Evolutionary conservation across 2,113 vertebrate species (phyloP), one percentile per base, ranked within the genome.

Genomic region (Urocitellus parryii): DNA sequence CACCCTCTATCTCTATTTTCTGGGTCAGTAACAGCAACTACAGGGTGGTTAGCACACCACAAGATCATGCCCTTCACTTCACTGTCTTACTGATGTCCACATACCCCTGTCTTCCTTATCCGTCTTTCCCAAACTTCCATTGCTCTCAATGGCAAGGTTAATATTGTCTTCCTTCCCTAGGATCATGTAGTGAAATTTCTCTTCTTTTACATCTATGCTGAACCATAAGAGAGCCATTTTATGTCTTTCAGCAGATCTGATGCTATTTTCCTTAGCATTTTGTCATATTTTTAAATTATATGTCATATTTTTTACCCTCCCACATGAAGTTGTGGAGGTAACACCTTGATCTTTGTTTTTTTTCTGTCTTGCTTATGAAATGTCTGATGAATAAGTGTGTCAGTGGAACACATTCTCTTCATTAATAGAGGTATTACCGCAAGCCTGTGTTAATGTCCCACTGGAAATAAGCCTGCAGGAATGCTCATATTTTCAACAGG

Each of bases 401-500:
- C 91, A 65, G 53, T 77, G 91, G 48, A 61, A 48, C 86, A 78
- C 94, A 42, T 81, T 95, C 83, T 94, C 82, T 84, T 97, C 94
- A 95, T 93, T 97, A 97, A 93, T 88, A 84, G 93, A 88, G 37
- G 73, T 34, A 79, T 95, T 91, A 95, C 51, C 20, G 24, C 32
- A 72, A 96, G 74, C 34, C 63, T 24, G 4, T 88, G 53, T 81
- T 97, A 96, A 84, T 45, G 34, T 97, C 95, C 95, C 95, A 27
- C 61, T 96, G 95, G 96, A 97, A 96, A 90, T 76, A 95, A 88
- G 72, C 89, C 87, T 90, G 76, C 79, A 96, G 79, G 87, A 97
- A 90, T 67, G 94, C n/a, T 96, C 80, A 76, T 96, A 90, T 97
- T 97, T 97, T 94, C 97, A 95, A 91, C 76, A 94, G 93, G 73